These are phyloP conservation scores for Labeo catla DNA, from an alignment of 2,113 vertebrate genomes.

Conservation along the genomic window DNA sequence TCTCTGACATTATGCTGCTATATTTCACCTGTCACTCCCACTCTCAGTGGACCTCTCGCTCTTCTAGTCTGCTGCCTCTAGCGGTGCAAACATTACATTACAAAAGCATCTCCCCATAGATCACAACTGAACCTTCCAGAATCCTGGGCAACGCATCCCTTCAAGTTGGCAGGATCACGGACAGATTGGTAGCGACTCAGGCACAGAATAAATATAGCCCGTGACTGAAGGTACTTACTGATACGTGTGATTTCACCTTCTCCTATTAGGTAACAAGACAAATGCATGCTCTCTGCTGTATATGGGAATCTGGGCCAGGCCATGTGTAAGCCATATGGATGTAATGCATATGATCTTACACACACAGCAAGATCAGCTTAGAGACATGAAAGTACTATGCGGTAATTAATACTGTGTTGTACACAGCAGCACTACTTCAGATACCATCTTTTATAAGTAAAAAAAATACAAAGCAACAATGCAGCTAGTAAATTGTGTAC, in stretches of 20 bases:
- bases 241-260: conserved; percentile 68
- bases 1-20: conserved; percentile 39
- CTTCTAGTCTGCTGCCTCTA: conserved; percentile 21
- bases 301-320: conserved; percentile 31
- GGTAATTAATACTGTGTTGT: not conserved
- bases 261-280: conserved; percentile 45
- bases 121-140: conserved; percentile 57
- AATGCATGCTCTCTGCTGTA: not conserved
- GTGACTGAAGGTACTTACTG: conserved; percentile 61
- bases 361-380: conserved; percentile 3
- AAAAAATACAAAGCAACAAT: not conserved
- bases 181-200: conserved; percentile 40
- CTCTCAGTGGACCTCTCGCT: not conserved
- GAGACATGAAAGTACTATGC: not conserved
- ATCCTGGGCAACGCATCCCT: conserved; percentile 34
- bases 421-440: not conserved
- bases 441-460: conserved; percentile 3
- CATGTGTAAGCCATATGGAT: not conserved
- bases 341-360: not conserved
- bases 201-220: conserved; percentile 70
- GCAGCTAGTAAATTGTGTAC: not conserved
- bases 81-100: conserved; percentile 21
- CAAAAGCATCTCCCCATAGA: conserved; percentile 49
- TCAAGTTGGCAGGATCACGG: conserved; percentile 37
- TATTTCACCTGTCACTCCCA: conserved; percentile 42